Conservation (phyloP, 35 echinoderm and acorn worm species). For the Eucidaris tribuloides region DNA sequence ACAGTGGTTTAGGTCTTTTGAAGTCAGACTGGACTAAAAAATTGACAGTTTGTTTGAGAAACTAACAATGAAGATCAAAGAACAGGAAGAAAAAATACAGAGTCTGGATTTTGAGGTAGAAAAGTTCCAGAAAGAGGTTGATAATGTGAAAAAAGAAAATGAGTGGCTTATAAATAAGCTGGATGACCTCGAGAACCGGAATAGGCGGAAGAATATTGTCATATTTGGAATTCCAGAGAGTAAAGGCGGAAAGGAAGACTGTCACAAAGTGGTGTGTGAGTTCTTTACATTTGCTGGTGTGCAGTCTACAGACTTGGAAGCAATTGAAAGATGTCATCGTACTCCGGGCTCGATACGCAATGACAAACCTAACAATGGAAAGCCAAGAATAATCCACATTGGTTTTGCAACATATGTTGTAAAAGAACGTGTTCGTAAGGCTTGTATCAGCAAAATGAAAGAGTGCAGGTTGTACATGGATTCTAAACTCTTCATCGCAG, state of each 20-base stretch:
- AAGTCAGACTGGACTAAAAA: neutral
- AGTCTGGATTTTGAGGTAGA: neutral
- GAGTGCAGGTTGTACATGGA: neutral
- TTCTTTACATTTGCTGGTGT: slow-evolving; percentile 4
- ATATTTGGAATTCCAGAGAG: neutral
- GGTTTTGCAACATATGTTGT: neutral
- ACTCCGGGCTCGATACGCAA: neutral
- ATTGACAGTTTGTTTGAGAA: neutral
- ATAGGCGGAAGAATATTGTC: neutral
- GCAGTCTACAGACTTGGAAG: neutral
- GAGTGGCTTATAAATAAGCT: neutral
- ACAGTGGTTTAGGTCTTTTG: neutral
- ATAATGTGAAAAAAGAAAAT: neutral
- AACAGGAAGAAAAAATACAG: neutral
- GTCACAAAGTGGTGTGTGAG: neutral
- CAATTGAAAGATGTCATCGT: slow-evolving; percentile 17
- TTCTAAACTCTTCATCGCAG: neutral
- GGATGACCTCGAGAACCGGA: neutral
- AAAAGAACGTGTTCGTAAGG: neutral
- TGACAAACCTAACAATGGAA: neutral
- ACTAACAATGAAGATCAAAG: neutral
- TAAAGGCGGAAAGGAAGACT: neutral
- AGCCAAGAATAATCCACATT: neutral
- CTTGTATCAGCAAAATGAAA: neutral
- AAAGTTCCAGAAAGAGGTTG: neutral